Conservation (phyloP, 2,888 invertebrate species). For the Perizoma flavofasciatum region DNA sequence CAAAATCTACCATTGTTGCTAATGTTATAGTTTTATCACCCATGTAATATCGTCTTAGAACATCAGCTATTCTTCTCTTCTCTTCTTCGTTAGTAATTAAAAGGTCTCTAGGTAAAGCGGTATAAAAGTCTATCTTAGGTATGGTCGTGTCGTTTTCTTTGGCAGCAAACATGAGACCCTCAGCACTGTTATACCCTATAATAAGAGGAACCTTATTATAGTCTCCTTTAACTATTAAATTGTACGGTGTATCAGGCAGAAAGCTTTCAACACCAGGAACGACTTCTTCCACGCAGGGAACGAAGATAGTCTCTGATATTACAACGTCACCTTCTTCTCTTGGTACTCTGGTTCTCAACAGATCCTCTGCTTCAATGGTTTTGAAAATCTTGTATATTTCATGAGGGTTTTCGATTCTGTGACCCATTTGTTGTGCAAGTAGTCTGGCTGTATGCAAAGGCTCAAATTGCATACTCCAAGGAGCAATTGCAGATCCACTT, state of each 20-base stretch:
- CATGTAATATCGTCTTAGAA: constrained; percentile 69
- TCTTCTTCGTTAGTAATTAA: constrained; percentile 52
- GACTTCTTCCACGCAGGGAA: constrained; percentile 67
- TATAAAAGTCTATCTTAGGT: constrained; percentile 55
- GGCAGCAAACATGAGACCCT: constrained; percentile 70
- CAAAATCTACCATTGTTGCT: constrained; percentile 60
- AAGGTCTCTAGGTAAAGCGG: constrained; percentile 67
- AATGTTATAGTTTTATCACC: constrained; percentile 62
- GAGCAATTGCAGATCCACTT: constrained; percentile 70
- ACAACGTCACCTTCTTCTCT: constrained; percentile 64
- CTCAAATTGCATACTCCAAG: constrained; percentile 71
- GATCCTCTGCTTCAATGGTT: constrained; percentile 47
- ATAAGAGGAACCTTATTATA: constrained; percentile 68
- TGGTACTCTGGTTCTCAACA: constrained; percentile 62
- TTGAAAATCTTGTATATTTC: constrained; percentile 61
- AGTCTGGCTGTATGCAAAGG: constrained; percentile 61
- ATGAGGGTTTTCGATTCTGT: constrained; percentile 52
- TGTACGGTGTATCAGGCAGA: constrained; percentile 62
- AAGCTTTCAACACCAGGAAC: constrained; percentile 54
- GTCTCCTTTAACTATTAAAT: constrained; percentile 55
- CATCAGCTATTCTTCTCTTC: constrained; percentile 47
- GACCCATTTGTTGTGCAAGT: constrained; percentile 60
- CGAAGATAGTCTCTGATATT: constrained; percentile 71
- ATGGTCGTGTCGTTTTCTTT: constrained; percentile 72
- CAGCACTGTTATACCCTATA: constrained; percentile 68